Percentiles rank a stretch among this genome's conserved stretches.
These are phyloP conservation scores for Epinotia bilunana DNA, from an alignment of 2,888 invertebrate genomes.

Conservation along the genomic window DNA sequence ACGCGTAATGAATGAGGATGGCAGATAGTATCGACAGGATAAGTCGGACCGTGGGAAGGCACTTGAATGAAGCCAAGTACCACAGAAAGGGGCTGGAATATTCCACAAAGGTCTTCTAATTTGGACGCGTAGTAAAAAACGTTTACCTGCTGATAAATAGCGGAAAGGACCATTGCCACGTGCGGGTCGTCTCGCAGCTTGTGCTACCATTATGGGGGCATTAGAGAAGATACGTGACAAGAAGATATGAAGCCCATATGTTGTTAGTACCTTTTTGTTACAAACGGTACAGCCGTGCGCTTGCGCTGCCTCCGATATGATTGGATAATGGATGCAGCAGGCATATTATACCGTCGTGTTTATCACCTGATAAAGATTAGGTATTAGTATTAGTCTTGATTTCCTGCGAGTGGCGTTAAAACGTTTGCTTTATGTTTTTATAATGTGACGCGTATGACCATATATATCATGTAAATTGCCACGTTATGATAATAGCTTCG, in stretches of 20 bases:
- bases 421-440: no score
- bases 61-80: conserved; percentile 60
- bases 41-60: conserved; percentile 58
- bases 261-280: conserved; percentile 4
- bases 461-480: no score
- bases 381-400: background rate
- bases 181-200: conserved; percentile 73
- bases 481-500: no score
- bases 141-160: conserved; percentile 79
- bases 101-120: conserved; percentile 67
- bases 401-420: background rate
- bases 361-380: background rate
- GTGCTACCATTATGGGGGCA: conserved; percentile 47
- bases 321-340: background rate
- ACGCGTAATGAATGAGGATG: conserved; percentile 37
- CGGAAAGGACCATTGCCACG: conserved; percentile 82
- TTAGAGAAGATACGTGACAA: background rate
- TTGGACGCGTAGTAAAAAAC: conserved; percentile 68
- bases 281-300: conserved; percentile 12
- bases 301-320: conserved; percentile 39
- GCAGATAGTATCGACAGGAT: conserved; percentile 38
- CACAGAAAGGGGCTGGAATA: conserved; percentile 64
- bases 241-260: background rate
- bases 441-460: no score
- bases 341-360: background rate